phyloP scores from a whole-genome alignment of 2,888 invertebrate genomes.

The Lissocephala sabroskyi region DNA sequence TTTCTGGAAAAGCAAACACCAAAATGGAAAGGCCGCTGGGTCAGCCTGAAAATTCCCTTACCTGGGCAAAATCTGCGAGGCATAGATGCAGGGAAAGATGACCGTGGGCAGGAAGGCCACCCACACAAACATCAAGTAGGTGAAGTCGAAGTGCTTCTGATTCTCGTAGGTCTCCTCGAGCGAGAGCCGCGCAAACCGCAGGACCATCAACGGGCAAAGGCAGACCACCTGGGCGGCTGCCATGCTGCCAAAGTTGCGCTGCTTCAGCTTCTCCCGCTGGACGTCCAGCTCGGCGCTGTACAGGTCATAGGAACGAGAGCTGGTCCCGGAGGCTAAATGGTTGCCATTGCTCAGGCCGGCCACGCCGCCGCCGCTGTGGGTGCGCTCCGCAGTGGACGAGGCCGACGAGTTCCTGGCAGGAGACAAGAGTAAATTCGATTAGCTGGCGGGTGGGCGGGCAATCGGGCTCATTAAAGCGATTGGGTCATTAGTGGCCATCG shows the following conservation, averaged over 20 bases:
- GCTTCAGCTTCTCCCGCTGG: conserved; percentile 78
- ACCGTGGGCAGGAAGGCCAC: conserved; percentile 80
- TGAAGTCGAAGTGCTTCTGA: conserved; percentile 79
- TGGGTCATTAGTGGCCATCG: conserved; percentile 38
- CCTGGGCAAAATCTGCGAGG: conserved; percentile 78
- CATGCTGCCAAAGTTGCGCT: conserved; percentile 79
- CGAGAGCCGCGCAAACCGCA: conserved; percentile 77
- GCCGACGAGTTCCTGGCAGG: conserved; percentile 66
- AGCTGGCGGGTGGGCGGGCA: too few species aligned
- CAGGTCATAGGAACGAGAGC: conserved; percentile 72
- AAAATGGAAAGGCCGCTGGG: too few species aligned
- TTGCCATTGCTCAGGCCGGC: conserved; percentile 39
- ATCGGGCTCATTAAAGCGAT: conserved; percentile 33
- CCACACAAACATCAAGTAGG: conserved; percentile 80
- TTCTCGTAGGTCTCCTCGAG: conserved; percentile 81
- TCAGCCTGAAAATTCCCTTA: conserved; percentile 54
- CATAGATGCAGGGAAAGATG: conserved; percentile 78
- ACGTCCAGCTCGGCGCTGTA: conserved; percentile 76
- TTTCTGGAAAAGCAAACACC: conserved; percentile 66
- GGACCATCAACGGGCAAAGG: conserved; percentile 78
- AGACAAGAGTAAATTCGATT: conserved; percentile 20
- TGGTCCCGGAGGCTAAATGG: conserved; percentile 23
- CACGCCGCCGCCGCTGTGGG: conserved; percentile 54
- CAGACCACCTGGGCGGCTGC: conserved; percentile 79
- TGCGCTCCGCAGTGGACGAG: conserved; percentile 56